Conservation (phyloP, 2,797 vertebrate genomes). For the Periparus ater region DNA sequence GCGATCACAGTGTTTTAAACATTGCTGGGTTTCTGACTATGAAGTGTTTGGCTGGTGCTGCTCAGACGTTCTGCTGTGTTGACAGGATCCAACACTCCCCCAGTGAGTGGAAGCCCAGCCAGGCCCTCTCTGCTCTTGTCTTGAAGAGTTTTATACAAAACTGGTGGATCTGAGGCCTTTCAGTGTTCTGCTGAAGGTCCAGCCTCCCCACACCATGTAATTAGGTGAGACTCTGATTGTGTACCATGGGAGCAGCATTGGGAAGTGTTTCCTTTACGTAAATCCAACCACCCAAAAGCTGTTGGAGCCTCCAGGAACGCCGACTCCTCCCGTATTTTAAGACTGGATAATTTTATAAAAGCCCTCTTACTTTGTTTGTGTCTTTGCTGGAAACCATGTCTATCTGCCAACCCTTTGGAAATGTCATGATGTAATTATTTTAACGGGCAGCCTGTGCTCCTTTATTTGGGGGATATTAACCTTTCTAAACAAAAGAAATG, state of each 20-base stretch:
- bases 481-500: slow-evolving; percentile 83
- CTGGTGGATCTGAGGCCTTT: neutral
- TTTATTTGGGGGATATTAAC: slow-evolving; percentile 86
- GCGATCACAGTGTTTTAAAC: fast-evolving
- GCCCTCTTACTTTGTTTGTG: slow-evolving; percentile 69
- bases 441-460: slow-evolving; percentile 84
- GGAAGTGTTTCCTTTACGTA: neutral
- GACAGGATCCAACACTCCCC: neutral
- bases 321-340: neutral
- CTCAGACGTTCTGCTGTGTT: fast-evolving
- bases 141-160: fast-evolving
- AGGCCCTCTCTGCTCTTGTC: neutral
- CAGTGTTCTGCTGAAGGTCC: neutral
- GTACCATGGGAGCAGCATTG: fast-evolving
- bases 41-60: fast-evolving
- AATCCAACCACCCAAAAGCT: neutral
- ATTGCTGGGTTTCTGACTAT: fast-evolving
- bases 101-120: fast-evolving
- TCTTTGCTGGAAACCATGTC: slow-evolving; percentile 70
- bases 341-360: slow-evolving; percentile 42
- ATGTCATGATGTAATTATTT: slow-evolving; percentile 87
- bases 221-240: fast-evolving
- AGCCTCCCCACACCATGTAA: fast-evolving
- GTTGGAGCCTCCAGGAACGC: neutral
- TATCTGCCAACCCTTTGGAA: slow-evolving; percentile 81